Evolutionary conservation across 2,113 vertebrate species (phyloP).

Genomic region (Heptranchias perlo): DNA sequence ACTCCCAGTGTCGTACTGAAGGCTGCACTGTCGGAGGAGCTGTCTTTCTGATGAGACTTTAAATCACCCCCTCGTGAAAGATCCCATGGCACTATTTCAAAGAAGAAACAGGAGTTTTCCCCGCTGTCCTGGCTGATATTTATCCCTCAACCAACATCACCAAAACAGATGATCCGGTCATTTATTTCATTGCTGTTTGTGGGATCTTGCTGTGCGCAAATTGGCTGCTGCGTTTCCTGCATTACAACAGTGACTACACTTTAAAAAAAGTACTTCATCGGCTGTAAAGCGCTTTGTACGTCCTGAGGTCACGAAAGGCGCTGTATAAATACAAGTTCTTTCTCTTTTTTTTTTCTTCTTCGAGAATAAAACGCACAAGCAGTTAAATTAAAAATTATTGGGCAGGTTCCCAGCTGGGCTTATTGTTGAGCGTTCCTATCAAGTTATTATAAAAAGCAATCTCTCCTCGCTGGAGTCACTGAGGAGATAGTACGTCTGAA

Average conservation of each 20-base stretch:
- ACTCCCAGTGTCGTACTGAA: not conserved
- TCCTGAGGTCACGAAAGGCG: not conserved
- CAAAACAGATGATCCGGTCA: not conserved
- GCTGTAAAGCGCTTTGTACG: not conserved
- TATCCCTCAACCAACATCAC: not conserved
- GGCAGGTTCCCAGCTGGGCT: not conserved
- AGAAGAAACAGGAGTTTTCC: not conserved
- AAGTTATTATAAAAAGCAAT: constrained; percentile 25
- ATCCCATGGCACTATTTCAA: not conserved
- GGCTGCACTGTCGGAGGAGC: not conserved
- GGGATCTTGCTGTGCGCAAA: not conserved
- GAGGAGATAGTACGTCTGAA: not conserved
- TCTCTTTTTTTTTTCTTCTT: too few relatives aligned
- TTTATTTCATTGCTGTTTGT: not conserved
- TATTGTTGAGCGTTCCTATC: not conserved
- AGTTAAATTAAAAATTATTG: not conserved
- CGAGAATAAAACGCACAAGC: not conserved
- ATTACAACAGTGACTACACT: not conserved
- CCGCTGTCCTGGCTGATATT: not conserved
- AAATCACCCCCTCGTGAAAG: not conserved
- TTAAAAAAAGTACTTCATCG: not conserved
- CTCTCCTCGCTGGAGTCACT: not conserved
- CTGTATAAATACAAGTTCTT: not conserved
- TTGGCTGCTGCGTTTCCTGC: not conserved
- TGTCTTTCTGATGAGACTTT: not conserved